phyloP scores from a whole-genome alignment of 1,140 invertebrate genomes.

The Diorhabda carinulata region DNA sequence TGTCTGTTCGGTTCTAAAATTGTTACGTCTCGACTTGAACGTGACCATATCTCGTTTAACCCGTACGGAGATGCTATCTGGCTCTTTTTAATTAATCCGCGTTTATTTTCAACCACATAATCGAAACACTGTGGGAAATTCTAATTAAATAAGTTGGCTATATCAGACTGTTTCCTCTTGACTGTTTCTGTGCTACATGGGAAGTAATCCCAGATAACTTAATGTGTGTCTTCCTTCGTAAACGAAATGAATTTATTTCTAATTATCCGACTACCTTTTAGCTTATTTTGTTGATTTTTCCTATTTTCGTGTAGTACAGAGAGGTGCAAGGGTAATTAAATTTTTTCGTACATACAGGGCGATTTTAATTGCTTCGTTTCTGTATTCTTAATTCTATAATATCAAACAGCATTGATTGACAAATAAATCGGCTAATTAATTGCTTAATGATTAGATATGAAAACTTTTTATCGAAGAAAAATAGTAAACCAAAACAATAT shows the following conservation, averaged over 20 bases:
- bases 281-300: neutral
- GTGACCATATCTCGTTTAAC: neutral
- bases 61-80: neutral
- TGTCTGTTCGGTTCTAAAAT: no score
- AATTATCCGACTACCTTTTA: neutral
- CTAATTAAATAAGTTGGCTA: constrained; percentile 3
- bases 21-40: neutral
- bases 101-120: neutral
- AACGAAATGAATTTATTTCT: constrained; percentile 3
- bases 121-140: neutral
- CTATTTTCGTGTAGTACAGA: neutral
- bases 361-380: no score
- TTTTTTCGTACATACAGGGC: no score
- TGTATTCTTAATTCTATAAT: no score
- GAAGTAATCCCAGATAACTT: neutral
- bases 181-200: neutral
- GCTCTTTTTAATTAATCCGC: neutral
- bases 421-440: no score
- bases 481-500: no score
- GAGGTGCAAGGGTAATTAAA: neutral
- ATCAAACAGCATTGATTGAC: no score
- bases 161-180: constrained; percentile 2
- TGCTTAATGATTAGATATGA: no score
- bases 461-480: no score
- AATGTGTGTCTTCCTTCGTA: neutral